Evolutionary conservation across 92 coral and sea anemone species (phyloP), one percentile per base, ranked within the genome.

Genomic region (Zoanthus sociatus): DNA sequence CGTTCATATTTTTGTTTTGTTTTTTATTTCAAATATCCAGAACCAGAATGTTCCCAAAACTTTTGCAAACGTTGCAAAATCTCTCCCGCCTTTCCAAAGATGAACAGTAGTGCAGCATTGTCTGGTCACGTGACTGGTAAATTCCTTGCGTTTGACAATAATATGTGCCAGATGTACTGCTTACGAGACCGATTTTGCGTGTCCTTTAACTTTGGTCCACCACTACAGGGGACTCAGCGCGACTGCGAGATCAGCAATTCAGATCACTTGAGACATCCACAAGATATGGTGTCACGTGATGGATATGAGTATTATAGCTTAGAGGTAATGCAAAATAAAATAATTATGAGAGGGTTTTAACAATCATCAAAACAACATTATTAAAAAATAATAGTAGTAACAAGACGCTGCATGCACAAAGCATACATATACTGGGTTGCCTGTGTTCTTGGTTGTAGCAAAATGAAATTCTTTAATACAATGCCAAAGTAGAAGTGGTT

Each of bases 241-340:
- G 58, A 67, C 14, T 81, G 85, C 7, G 85, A 81, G n/a, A 64
- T 81, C 75, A 81, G 85, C 66, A 70, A 66, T 76, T 81, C 85
- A 4, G 85, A 81, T 53, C 74, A 81, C 56, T 9, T 81, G 37
- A 71, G 66, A 13, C 50, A 20, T n/a, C 74, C 85, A 44, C 14
- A 16, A 7, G 13, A 46, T 9, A 48, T 81, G 51, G 75, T 20
- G 46, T 20, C 85, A 81, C 85, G 76, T 66, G 64, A 46, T 2
- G 85, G 85, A 16, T 81, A 44, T 50, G 73, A 68, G 2, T 81
- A 81, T 15, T 81, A 81, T 51, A 53, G 75, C 44, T 45, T 81
- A 10, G 75, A 81, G 85, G 85, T 81, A 68, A 31, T 53, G 10
- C 9, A 50, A 50, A 50, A 50, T 37, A 2, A 37, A 37, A 37